Conservation (phyloP, 2,113 vertebrate genomes). For the Oryzias celebensis region DNA sequence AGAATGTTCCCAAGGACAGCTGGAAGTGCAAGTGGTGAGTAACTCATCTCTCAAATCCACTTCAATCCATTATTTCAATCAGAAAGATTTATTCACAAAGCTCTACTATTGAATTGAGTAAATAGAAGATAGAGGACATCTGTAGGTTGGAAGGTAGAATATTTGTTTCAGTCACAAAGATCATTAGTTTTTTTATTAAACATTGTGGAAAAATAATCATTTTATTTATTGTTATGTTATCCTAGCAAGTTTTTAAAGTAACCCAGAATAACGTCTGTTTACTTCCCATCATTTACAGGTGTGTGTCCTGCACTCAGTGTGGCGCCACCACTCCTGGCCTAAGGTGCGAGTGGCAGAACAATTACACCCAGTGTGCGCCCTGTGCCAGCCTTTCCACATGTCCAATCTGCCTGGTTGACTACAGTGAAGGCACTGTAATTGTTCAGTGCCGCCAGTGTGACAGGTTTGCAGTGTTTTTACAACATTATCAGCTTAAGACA, state of each 20-base stretch:
- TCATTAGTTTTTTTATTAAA: too few relatives aligned
- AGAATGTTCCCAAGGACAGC: conserved; percentile 96
- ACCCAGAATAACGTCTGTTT: conserved; percentile 30
- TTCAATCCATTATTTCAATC: background rate
- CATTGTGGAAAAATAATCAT: too few relatives aligned
- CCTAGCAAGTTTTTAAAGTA: conserved; percentile 9
- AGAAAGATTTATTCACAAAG: too few relatives aligned
- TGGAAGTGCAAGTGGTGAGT: conserved; percentile 98
- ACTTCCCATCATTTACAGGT: conserved; percentile 78
- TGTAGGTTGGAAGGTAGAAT: too few relatives aligned
- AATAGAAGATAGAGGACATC: too few relatives aligned
- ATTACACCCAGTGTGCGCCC: conserved; percentile 95
- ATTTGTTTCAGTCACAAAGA: too few relatives aligned
- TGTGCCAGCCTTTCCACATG: conserved; percentile 91
- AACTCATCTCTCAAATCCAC: background rate
- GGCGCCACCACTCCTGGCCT: conserved; percentile 90
- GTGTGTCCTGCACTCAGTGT: conserved; percentile 94
- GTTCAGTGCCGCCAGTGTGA: conserved; percentile 95
- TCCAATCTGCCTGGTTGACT: conserved; percentile 86
- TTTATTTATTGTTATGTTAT: background rate
- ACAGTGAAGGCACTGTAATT: conserved; percentile 91
- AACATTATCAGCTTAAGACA: conserved; percentile 8
- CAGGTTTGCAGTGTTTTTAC: conserved; percentile 76
- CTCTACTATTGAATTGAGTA: too few relatives aligned
- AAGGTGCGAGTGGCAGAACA: conserved; percentile 97